Conservation (phyloP, 2,797 vertebrate species). For the Jordanella pulchra region DNA sequence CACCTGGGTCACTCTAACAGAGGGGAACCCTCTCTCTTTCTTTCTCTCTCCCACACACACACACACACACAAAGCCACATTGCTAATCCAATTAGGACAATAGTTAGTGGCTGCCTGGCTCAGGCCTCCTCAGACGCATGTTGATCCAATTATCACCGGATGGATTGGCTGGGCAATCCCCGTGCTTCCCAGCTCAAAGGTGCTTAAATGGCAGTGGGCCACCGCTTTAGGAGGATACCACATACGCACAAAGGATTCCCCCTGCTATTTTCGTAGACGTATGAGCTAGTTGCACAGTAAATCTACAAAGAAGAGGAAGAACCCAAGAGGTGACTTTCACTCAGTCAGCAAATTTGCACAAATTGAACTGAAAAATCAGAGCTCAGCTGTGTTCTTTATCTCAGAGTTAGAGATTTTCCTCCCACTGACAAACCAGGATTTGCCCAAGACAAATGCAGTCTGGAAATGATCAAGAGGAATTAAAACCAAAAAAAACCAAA, state of each 20-base stretch:
- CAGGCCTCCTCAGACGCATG: conserved; percentile 53
- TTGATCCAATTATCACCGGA: conserved; percentile 74
- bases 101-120: conserved; percentile 56
- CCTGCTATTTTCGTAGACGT: conserved; percentile 65
- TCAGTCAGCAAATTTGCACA: conserved; percentile 57
- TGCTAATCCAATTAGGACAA: conserved; percentile 72
- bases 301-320: conserved; percentile 61
- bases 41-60: not conserved
- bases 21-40: conserved; percentile 57
- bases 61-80: conserved; percentile 27
- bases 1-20: conserved; percentile 46
- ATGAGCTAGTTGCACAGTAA: conserved; percentile 49
- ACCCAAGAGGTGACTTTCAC: conserved; percentile 60
- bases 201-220: conserved; percentile 64
- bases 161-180: conserved; percentile 65
- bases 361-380: conserved; percentile 47
- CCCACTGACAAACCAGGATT: conserved; percentile 54
- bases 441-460: conserved; percentile 40
- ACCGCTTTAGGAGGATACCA: conserved; percentile 61
- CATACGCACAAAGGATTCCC: conserved; percentile 71
- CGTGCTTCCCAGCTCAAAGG: conserved; percentile 69
- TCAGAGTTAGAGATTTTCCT: conserved; percentile 58
- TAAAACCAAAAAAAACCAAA: conserved; percentile 18
- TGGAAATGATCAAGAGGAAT: conserved; percentile 56
- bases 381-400: no score